Evolutionary conservation across 2,888 invertebrate species (phyloP).

Genomic region (Hesperia comma): DNA sequence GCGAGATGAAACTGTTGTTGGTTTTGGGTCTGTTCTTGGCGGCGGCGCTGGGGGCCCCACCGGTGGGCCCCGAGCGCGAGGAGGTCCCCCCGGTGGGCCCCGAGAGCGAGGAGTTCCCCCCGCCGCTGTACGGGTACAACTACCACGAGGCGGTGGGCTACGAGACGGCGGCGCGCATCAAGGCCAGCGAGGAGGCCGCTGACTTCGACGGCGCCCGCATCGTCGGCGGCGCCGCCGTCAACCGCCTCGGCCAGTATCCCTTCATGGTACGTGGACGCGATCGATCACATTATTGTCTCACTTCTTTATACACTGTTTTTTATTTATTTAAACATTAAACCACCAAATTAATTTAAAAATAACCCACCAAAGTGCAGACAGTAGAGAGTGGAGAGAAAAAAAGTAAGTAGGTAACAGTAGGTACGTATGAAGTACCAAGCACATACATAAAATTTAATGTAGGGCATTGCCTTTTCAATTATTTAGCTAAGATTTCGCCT

Average conservation of each 20-base stretch:
- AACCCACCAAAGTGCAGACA: too few species aligned
- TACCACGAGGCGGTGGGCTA: constrained; percentile 57
- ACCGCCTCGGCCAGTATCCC: constrained; percentile 44
- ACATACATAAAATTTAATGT: too few species aligned
- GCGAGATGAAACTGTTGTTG: background rate
- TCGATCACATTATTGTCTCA: background rate
- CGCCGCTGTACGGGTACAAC: constrained; percentile 33
- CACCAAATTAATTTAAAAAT: too few species aligned
- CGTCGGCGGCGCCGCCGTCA: constrained; percentile 49
- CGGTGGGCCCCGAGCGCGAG: constrained; percentile 34
- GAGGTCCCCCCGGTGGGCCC: constrained; percentile 29
- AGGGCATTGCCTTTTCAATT: too few species aligned
- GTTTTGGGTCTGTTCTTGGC: constrained; percentile 10
- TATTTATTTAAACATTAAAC: too few species aligned
- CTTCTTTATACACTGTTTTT: too few species aligned
- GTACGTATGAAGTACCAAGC: too few species aligned
- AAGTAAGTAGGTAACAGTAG: too few species aligned
- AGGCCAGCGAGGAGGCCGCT: constrained; percentile 44
- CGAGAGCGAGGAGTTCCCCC: constrained; percentile 9
- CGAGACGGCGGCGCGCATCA: constrained; percentile 49
- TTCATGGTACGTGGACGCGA: constrained; percentile 42
- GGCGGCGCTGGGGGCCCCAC: constrained; percentile 38
- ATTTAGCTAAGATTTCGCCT: too few species aligned
- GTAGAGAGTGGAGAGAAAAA: too few species aligned
- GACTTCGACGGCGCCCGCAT: constrained; percentile 52